Evolutionary conservation across 2,888 invertebrate genomes (phyloP).

Genomic region (Ametastegia equiseti): DNA sequence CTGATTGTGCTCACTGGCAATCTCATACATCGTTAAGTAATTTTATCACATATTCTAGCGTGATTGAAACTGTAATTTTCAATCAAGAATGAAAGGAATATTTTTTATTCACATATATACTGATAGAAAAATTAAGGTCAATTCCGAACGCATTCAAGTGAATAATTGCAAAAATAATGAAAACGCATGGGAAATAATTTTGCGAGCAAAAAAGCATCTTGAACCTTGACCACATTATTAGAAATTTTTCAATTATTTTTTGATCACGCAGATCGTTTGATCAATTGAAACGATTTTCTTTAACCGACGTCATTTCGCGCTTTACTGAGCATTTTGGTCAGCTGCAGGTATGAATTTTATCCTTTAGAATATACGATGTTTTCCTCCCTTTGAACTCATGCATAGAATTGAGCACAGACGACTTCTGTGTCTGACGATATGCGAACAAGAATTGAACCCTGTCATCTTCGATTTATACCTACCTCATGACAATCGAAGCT

Average conservation of each 20-base stretch:
- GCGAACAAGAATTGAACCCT: neutral
- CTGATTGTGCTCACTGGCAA: neutral
- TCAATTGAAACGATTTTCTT: no score
- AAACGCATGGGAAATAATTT: neutral
- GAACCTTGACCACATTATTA: neutral
- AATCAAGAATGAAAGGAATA: neutral
- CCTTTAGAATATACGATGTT: neutral
- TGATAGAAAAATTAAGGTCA: neutral
- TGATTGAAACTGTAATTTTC: neutral
- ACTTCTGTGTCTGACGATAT: neutral
- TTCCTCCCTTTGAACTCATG: neutral
- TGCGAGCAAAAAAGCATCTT: neutral
- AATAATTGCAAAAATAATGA: neutral
- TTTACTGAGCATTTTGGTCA: no score
- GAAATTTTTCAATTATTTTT: neutral
- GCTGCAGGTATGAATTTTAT: no score
- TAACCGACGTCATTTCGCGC: no score
- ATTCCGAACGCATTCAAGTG: neutral
- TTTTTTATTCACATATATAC: neutral
- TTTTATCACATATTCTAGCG: neutral
- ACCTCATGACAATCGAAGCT: neutral
- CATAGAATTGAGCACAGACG: neutral
- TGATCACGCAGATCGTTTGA: no score
- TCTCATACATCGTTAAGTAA: neutral
- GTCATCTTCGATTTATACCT: neutral